These are phyloP conservation scores for Dolichomitus sp. DNA, from an alignment of 2,888 invertebrate genomes.

Conservation along the genomic window DNA sequence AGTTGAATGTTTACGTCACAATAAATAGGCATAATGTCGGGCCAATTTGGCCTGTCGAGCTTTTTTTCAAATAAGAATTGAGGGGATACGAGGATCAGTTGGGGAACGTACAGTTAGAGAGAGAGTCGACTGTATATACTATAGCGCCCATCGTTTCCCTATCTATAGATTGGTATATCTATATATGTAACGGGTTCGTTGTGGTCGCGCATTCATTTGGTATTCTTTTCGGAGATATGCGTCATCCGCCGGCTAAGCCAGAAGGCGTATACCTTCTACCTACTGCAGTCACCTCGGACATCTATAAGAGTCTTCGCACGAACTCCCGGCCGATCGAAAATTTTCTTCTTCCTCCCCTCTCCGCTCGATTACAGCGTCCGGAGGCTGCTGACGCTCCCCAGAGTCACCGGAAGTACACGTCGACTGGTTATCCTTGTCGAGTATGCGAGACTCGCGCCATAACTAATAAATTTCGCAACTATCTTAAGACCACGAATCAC, in stretches of 20 bases:
- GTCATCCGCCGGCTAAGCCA: conserved; percentile 76
- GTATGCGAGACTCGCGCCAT: conserved; percentile 37
- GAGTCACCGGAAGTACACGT: conserved; percentile 51
- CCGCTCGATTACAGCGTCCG: conserved; percentile 15
- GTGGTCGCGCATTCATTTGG: conserved; percentile 76
- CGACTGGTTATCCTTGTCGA: conserved; percentile 61
- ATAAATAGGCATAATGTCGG: too few relatives aligned
- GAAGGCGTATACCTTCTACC: background rate
- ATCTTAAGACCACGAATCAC: conserved; percentile 38
- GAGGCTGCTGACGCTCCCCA: conserved; percentile 23
- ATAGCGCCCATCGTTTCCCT: conserved; percentile 32
- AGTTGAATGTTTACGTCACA: too few relatives aligned
- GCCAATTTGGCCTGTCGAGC: too few relatives aligned
- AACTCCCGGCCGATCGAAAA: conserved; percentile 33
- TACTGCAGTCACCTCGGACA: background rate
- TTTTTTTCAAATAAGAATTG: too few relatives aligned
- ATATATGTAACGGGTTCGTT: conserved; percentile 73
- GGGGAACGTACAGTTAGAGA: too few relatives aligned
- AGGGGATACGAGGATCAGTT: too few relatives aligned
- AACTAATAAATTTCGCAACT: conserved; percentile 43
- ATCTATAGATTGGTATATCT: conserved; percentile 13
- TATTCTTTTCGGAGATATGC: conserved; percentile 81
- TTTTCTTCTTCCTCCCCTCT: conserved; percentile 31
- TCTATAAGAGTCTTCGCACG: conserved; percentile 32
- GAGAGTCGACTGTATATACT: background rate